Evolutionary conservation across 2,797 vertebrate species (phyloP), one percentile per base, ranked within the genome.

Genomic region (Lepilemur septentrionalis): DNA sequence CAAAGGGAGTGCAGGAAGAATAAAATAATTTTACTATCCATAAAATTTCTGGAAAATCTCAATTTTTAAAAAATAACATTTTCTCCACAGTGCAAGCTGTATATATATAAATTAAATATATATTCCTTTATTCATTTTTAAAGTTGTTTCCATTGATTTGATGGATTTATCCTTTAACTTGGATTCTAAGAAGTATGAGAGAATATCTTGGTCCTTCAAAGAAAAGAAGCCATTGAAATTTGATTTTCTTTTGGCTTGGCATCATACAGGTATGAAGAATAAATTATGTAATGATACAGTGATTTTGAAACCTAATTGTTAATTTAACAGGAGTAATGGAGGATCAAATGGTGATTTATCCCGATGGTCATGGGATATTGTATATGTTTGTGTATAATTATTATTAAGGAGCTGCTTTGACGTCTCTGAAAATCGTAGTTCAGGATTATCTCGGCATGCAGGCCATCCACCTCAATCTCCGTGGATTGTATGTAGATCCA

Each of bases 91-190:
- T 92, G 43, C 6, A 59, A 25, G 17, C 7, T 72, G 0, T 63
- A 7, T 81, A 20, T 88, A 38, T 81, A n/a, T 76, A 65, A 72
- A 67, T 89, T 57, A 91, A 65, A 82, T 72, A 5, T 69, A 70
- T 92, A 4, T 96, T 88, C 3, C 4, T 97, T 46, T 97, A 97
- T 81, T 91, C 57, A 20, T 5, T 97, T 97, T 98, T 98, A 15
- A 98, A 99, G 99, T 99, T 75, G 97, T 99, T 59, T 98, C 97
- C 43, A 93, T 99, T 84, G 98, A 99, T 89, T 97, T 99, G 97
- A 99, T 97, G 7, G 98, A 99, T 97, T 96, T 98, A 6, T 75
- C 96, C 86, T 98, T 99, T 98, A 97, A 97, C 43, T 98, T 98
- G 76, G 98, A 99, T 92, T 98, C 98, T 94, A 99, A 99, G 96